Base-by-base conservation (phyloP, 1,140 invertebrate genomes). In the Chrysopa pallens region DNA sequence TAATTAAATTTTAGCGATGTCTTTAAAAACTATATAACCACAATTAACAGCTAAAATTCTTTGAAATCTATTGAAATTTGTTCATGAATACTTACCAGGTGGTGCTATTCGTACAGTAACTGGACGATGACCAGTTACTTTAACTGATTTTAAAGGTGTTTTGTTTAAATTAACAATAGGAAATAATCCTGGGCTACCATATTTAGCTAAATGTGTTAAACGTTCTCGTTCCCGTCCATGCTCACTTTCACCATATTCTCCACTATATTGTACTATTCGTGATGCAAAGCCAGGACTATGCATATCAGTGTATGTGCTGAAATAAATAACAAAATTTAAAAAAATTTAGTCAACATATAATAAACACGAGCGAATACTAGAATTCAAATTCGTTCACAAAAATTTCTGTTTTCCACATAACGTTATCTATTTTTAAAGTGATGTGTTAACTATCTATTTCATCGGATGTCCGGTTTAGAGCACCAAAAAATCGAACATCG, bases 221-320 rank as follows among this genome's bases (percentile, higher is more conserved):
- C 37, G 35, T 40, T 46, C 17, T 23, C 17, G 17, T 23, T 23
- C 17, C 5, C 17, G 17, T 23, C 17, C 17, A 23, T 23, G 36
- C 37, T 48, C 44, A 36, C 57, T 43, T 39, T 50, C 40, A 9
- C 47, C 45, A 27, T 48, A 47, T 47, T 53, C 57, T 42, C 59
- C 52, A 45, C 59, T 56, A 44, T 68, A 67, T 38, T 58, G 52
- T 1, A 62, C 63, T 33, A 68, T 55, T 9, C 65, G 51, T 5
- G 55, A 54, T 6, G 59, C 48, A 36, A 65, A 46, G 1, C 65
- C 66, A 38, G 59, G 61, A 45, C 64, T 67, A 48, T 64, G 59
- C 5, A 59, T 57, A 47, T 67, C 64, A 36, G 59, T 59, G 49
- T 56, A 64, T 23, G 53, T 51, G 12, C 42, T 44, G 33, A 29